These are phyloP conservation scores for Sardina pilchardus DNA, from an alignment of 2,113 vertebrate species.

Conservation along the genomic window DNA sequence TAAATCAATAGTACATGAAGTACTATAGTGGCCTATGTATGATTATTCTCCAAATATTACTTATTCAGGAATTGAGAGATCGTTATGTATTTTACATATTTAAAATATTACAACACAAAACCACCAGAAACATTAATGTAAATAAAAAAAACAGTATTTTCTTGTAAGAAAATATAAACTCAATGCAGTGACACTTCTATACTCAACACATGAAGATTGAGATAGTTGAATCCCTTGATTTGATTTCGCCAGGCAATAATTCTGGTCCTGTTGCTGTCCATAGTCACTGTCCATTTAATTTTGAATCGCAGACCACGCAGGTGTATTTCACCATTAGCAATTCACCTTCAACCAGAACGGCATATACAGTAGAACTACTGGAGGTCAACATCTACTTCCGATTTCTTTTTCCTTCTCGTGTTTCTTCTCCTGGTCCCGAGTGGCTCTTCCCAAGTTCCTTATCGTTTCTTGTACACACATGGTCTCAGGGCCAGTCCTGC, in stretches of 20 bases:
- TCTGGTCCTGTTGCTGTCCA: not conserved
- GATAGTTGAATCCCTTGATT: not conserved
- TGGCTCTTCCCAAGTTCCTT: constrained; percentile 43
- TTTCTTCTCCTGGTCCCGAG: not conserved
- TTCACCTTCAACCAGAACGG: not conserved
- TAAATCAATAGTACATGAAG: too few species aligned
- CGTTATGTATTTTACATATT: not conserved
- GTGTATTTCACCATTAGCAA: not conserved
- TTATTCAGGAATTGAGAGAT: not conserved
- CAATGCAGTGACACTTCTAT: not conserved
- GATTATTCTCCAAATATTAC: not conserved
- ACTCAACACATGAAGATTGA: not conserved
- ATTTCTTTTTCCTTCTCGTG: not conserved
- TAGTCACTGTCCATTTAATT: not conserved
- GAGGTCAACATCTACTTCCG: not conserved
- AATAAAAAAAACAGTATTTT: not conserved
- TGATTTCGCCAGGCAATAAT: not conserved
- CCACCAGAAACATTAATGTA: not conserved
- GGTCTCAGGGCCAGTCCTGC: constrained; percentile 76
- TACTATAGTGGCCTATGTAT: not conserved
- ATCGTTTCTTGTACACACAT: constrained; percentile 90
- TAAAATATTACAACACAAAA: not conserved
- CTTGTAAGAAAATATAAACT: not conserved
- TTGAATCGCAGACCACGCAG: not conserved
- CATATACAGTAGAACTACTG: not conserved